These are phyloP conservation scores for human DNA, from an alignment of 2,113 vertebrate genomes.

Conservation along the genomic window DNA sequence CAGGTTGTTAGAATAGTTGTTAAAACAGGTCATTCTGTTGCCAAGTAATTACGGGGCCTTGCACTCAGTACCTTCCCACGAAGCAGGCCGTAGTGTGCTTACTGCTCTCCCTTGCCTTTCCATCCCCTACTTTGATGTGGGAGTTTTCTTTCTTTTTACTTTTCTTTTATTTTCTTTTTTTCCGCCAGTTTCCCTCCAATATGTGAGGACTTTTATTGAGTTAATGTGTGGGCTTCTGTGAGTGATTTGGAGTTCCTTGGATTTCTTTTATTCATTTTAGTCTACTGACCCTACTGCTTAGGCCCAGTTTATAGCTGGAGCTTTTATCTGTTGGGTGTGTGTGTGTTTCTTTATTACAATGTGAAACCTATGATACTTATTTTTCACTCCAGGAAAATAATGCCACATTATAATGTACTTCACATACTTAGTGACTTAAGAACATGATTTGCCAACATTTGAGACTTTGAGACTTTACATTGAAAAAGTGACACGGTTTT, in stretches of 20 bases:
- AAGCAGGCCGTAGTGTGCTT: background rate
- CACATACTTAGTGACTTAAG: background rate
- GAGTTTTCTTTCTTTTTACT: too few relatives aligned
- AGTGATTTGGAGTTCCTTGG: conserved; percentile 9
- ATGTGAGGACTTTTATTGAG: background rate
- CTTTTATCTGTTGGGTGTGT: background rate
- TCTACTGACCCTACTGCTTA: background rate
- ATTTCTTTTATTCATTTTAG: background rate
- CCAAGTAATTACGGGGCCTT: background rate
- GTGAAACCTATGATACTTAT: background rate
- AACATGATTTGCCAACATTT: background rate
- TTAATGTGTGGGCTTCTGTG: background rate
- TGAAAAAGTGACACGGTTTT: background rate
- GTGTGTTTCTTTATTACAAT: background rate
- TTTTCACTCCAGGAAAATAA: background rate
- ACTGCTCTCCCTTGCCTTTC: background rate
- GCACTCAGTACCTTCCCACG: background rate
- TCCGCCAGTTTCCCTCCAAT: background rate
- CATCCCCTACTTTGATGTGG: background rate
- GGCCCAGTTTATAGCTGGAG: background rate
- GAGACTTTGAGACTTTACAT: background rate
- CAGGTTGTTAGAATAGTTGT: background rate
- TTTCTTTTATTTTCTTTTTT: too few relatives aligned
- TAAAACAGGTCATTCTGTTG: background rate
- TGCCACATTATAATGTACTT: background rate